A percentile compares a stretch with the other conserved stretches of the same genome.
Conservation (phyloP, 2,888 invertebrate species). For the Entomobrya multifasciata region DNA sequence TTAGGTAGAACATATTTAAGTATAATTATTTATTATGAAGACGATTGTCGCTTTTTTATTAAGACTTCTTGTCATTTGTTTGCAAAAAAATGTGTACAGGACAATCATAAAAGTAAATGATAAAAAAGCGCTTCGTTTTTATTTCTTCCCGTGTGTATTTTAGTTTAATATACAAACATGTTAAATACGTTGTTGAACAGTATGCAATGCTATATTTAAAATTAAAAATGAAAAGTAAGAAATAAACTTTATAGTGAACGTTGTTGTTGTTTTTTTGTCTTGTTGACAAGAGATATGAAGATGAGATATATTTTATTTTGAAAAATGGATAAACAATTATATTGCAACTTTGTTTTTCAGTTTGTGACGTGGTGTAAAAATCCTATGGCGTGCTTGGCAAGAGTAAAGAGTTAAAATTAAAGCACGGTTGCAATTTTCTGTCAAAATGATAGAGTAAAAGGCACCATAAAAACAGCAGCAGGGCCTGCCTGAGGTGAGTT, state of each 20-base stretch:
- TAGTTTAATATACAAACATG: no score
- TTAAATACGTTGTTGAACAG: no score
- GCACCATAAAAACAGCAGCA: background rate
- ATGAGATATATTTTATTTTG: constrained; percentile 24
- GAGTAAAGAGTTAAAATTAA: no score
- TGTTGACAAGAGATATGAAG: constrained; percentile 41
- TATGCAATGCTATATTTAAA: background rate
- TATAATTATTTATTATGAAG: constrained; percentile 19
- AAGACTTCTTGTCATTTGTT: background rate
- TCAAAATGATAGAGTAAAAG: background rate
- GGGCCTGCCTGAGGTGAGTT: background rate
- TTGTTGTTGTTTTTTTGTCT: constrained; percentile 10
- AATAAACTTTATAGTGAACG: background rate
- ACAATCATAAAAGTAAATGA: background rate
- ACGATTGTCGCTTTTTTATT: constrained; percentile 1
- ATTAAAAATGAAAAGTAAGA: background rate
- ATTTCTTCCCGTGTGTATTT: constrained; percentile 9
- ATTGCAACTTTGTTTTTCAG: background rate
- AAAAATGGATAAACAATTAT: background rate
- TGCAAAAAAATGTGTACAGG: background rate
- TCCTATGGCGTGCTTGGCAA: background rate
- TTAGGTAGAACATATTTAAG: constrained; percentile 1
- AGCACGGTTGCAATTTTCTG: constrained; percentile 46
- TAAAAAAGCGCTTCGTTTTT: background rate
- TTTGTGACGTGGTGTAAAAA: background rate